phyloP scores from a whole-genome alignment of 2,113 vertebrate species.

The Burhinus bistriatus region DNA sequence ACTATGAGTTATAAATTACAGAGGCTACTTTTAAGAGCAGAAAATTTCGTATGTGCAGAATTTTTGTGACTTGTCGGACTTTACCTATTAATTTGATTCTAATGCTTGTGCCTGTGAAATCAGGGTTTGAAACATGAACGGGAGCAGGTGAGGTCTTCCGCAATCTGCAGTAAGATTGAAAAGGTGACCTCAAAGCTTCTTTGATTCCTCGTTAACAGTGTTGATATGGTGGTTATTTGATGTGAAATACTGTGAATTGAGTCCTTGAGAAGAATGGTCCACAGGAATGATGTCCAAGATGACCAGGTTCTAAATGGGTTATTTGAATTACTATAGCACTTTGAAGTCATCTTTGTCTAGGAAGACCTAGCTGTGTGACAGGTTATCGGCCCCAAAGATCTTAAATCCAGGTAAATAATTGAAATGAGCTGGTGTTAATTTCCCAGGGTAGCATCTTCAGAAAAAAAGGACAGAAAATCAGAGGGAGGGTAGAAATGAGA shows the following conservation, averaged over 20 bases:
- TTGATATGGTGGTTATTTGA: background rate
- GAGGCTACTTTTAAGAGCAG: background rate
- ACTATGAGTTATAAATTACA: background rate
- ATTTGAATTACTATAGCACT: background rate
- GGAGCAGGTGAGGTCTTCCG: background rate
- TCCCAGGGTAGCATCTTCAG: background rate
- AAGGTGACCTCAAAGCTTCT: background rate
- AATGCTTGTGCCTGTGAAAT: background rate
- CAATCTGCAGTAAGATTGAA: background rate
- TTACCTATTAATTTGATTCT: background rate
- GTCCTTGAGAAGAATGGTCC: background rate
- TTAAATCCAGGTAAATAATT: background rate
- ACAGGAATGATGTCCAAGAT: background rate
- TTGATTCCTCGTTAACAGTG: background rate
- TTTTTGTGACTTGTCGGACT: background rate
- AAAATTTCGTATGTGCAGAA: background rate
- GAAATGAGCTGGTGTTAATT: background rate
- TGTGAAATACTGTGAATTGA: background rate
- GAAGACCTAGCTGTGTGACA: background rate
- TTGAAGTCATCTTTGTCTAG: background rate
- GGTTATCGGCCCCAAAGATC: background rate
- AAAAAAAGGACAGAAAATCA: background rate
- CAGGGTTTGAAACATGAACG: background rate
- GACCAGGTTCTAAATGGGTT: background rate
- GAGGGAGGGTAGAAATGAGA: background rate